Evolutionary conservation across 1,140 invertebrate species (phyloP).

Genomic region (Listronotus bonariensis): DNA sequence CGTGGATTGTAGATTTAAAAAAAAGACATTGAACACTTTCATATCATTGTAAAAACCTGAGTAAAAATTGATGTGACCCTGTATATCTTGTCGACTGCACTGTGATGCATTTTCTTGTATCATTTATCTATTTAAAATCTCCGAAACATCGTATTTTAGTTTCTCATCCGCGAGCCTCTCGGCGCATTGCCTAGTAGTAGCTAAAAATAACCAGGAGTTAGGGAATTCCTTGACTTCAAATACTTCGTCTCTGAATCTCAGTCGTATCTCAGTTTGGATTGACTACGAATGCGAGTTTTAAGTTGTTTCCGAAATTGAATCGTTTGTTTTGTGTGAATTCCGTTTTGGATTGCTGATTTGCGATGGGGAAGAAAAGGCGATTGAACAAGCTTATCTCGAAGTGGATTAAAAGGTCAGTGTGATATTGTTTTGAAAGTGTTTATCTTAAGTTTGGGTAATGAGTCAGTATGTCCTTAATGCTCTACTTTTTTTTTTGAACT

Average conservation of each 20-base stretch:
- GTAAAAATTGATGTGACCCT: background rate
- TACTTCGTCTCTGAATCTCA: background rate
- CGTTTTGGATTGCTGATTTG: background rate
- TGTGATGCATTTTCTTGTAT: conserved; percentile 1
- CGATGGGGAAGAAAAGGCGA: conserved; percentile 41
- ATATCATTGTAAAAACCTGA: too few species aligned
- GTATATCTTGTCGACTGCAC: background rate
- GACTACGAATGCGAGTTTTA: background rate
- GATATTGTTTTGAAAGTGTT: conserved; percentile 5
- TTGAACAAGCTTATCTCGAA: conserved; percentile 45
- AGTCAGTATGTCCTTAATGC: too few species aligned
- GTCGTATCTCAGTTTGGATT: conserved; percentile 5
- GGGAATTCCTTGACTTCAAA: conserved; percentile 23
- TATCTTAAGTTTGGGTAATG: too few species aligned
- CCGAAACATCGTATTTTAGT: conserved; percentile 17
- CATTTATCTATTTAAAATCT: conserved; percentile 21
- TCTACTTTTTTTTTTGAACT: too few species aligned
- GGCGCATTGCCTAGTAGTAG: conserved; percentile 20
- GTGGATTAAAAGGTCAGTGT: conserved; percentile 46
- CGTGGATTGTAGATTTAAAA: too few species aligned
- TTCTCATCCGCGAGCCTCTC: background rate
- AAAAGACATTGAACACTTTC: too few species aligned
- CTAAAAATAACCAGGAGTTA: conserved; percentile 21
- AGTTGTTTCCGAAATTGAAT: conserved; percentile 2
- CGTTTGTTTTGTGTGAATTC: conserved; percentile 8